Conservation (phyloP, 2,113 vertebrate species). For the Ranitomeya imitator region DNA sequence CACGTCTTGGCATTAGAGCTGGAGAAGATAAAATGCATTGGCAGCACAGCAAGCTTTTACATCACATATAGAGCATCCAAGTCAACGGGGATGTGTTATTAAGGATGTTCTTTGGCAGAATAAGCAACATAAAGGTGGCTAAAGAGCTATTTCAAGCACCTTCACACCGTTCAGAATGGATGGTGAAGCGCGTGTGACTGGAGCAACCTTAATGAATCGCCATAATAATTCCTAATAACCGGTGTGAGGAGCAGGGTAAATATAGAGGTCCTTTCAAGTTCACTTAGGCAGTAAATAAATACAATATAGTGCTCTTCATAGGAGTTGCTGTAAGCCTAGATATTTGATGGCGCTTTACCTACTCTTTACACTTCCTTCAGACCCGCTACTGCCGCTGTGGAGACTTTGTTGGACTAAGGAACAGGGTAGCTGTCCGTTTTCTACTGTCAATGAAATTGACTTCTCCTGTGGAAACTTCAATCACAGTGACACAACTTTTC, state of each 20-base stretch:
- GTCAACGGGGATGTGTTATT: slow-evolving; percentile 30
- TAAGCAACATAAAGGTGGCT: slow-evolving; percentile 18
- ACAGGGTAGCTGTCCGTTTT: too few species aligned
- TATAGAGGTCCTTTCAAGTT: neutral
- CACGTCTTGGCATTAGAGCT: slow-evolving; percentile 7
- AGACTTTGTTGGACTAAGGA: too few species aligned
- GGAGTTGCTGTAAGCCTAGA: neutral
- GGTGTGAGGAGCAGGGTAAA: neutral
- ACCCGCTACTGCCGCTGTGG: too few species aligned
- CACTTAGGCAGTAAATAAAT: neutral
- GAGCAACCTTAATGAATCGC: neutral
- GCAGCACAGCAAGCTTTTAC: slow-evolving; percentile 3
- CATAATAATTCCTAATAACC: slow-evolving; percentile 25
- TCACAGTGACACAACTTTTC: neutral
- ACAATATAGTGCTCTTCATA: neutral
- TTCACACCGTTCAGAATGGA: neutral
- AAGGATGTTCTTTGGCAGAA: slow-evolving; percentile 46
- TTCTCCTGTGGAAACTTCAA: neutral
- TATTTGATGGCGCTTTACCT: neutral
- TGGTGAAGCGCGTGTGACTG: slow-evolving; percentile 9
- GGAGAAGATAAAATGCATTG: slow-evolving; percentile 37
- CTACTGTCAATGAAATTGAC: too few species aligned
- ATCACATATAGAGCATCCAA: slow-evolving; percentile 13
- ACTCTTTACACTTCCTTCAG: neutral
- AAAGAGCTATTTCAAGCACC: slow-evolving; percentile 3